phyloP scores from a whole-genome alignment of 2,113 vertebrate species.

The Saguinus imperator region DNA sequence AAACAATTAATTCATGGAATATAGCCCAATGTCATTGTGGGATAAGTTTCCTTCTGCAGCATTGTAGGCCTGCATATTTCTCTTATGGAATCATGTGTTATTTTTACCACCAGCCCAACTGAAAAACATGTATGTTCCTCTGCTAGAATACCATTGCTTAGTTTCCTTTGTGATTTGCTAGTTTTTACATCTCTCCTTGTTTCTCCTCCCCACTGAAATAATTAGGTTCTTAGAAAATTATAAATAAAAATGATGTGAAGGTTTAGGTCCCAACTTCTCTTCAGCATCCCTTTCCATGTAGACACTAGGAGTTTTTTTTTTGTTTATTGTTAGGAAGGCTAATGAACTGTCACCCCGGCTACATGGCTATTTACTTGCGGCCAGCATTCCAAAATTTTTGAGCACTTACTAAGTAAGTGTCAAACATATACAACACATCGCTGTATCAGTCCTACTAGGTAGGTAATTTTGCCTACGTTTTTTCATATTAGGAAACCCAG shows the following conservation, averaged over 20 bases:
- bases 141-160: neutral
- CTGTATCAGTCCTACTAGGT: neutral
- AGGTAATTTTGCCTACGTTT: neutral
- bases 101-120: neutral
- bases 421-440: neutral
- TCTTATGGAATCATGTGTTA: neutral
- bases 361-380: neutral
- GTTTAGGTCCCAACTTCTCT: neutral
- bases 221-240: neutral
- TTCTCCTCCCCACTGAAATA: neutral
- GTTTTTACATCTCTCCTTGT: neutral
- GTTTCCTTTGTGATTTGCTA: neutral
- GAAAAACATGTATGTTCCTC: neutral
- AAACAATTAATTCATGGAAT: neutral
- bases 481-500: slow-evolving; percentile 32
- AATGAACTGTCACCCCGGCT: neutral
- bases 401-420: neutral
- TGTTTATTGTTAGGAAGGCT: neutral
- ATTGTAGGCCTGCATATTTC: neutral
- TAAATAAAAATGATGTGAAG: neutral
- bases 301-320: neutral
- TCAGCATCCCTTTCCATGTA: neutral
- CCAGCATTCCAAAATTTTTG: neutral
- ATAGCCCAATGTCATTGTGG: neutral
- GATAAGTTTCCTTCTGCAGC: neutral